A percentile compares a stretch with the other conserved stretches of the same genome.
Evolutionary conservation across 2,888 invertebrate genomes (phyloP).

Genomic region (Nomada ferruginata): DNA sequence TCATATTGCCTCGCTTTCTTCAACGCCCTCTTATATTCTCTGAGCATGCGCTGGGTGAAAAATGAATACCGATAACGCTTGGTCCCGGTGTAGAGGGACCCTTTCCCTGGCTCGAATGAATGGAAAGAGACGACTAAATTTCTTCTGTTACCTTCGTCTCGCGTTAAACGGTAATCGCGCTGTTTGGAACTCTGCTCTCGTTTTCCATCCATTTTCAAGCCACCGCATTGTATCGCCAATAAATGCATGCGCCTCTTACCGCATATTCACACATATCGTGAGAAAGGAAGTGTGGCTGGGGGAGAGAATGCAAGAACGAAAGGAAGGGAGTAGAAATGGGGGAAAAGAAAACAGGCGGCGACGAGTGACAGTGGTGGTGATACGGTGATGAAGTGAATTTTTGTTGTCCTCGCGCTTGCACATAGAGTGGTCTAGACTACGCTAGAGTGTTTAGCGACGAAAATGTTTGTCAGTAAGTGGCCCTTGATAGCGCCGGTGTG

Average conservation of each 20-base stretch:
- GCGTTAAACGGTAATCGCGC: background rate
- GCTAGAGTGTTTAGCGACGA: too few relatives aligned
- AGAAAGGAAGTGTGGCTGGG: constrained; percentile 36
- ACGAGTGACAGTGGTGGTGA: constrained; percentile 14
- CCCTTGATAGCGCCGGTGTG: too few relatives aligned
- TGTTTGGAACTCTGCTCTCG: constrained; percentile 27
- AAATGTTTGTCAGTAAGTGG: background rate
- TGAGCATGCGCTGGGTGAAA: constrained; percentile 55
- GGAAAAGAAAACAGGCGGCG: background rate
- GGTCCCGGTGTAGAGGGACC: background rate
- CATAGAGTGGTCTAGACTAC: constrained; percentile 13
- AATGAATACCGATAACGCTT: constrained; percentile 28
- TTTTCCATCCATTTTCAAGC: constrained; percentile 68
- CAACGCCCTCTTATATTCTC: constrained; percentile 32
- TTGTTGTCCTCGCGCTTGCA: background rate
- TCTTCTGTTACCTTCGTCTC: background rate
- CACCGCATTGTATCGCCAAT: constrained; percentile 60
- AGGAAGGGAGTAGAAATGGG: constrained; percentile 17
- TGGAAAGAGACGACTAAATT: constrained; percentile 31
- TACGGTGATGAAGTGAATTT: constrained; percentile 29
- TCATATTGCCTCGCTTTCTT: constrained; percentile 60
- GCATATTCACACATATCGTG: constrained; percentile 66
- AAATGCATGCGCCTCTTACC: constrained; percentile 77
- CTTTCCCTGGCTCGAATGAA: constrained; percentile 38
- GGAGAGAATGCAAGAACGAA: constrained; percentile 25